phyloP scores from a whole-genome alignment of 2,113 vertebrate genomes.

The Odocoileus virginianus region DNA sequence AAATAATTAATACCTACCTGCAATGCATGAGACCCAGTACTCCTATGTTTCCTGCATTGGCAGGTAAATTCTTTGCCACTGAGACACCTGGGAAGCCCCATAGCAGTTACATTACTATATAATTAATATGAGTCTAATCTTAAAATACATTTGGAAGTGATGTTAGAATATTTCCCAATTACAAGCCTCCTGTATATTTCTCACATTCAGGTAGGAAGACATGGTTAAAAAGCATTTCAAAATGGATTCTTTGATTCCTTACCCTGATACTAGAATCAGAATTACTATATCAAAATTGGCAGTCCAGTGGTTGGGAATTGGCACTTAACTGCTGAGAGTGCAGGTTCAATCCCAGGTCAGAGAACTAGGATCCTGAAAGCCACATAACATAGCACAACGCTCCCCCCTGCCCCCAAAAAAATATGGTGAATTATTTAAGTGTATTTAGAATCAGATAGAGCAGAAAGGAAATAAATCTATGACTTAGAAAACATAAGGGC shows the following conservation, averaged over 20 bases:
- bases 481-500: background rate
- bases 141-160: background rate
- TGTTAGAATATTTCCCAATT: background rate
- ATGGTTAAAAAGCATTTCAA: background rate
- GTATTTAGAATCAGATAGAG: background rate
- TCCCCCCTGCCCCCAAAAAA: fast-evolving
- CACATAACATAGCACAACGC: background rate
- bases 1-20: background rate
- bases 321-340: background rate
- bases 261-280: background rate
- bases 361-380: background rate
- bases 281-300: background rate
- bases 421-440: background rate
- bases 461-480: background rate
- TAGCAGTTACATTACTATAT: background rate
- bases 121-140: background rate
- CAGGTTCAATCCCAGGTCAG: background rate
- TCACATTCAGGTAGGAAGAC: background rate
- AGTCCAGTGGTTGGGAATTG: background rate
- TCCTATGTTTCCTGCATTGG: background rate
- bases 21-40: background rate
- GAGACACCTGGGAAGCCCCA: background rate
- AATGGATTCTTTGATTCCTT: background rate
- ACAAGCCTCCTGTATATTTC: background rate
- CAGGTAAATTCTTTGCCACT: background rate